Evolutionary conservation across 1,140 invertebrate species (phyloP), one percentile per base, ranked within the genome.

Genomic region (Drosophila sp.): DNA sequence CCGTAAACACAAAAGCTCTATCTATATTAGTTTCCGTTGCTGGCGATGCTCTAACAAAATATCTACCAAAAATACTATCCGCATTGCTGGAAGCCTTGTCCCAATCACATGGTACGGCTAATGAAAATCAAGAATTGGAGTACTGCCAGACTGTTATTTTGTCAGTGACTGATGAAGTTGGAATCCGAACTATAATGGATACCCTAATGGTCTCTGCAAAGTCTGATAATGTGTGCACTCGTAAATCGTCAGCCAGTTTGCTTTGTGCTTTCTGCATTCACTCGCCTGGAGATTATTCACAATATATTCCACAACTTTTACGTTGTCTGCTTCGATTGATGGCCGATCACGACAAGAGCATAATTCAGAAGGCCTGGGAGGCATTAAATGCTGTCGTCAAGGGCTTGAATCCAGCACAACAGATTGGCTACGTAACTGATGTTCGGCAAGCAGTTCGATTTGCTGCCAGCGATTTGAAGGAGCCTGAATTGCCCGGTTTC

Each of bases 141-240:
- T 97, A 99, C 92, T 99, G 98, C 91, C 96, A 98, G 91, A 94
- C 96, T 40, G 98, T 99, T 5, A 95, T 99, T 48, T 92, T 99
- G 66, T 98, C 98, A 0, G 96, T 98, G 2, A 94, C 94, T 0
- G 97, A 98, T 89, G 97, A 98, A 89, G 94, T 95, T 43, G 98
- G 97, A 18, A 95, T 98, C 0, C 93, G 97, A 51, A 95, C 96
- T 43, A 96, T 99, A 6, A 96, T 99, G 92, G 97, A 98, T 92
- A 97, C 97, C 69, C 92, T 99, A n/a, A 94, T 99, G 91, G 95
- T 97, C 71, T 94, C 95, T 3, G 95, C 95, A 0, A 94, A 95
- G 81, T 94, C 94, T 9, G 93, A 95, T 11, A 93, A 94, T 71
- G 92, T 93, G 9, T 93, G 94, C 7, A 94, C 95, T 67, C 93